Evolutionary conservation across 2,888 invertebrate species (phyloP).

Genomic region (Psylliodes chrysocephalus): DNA sequence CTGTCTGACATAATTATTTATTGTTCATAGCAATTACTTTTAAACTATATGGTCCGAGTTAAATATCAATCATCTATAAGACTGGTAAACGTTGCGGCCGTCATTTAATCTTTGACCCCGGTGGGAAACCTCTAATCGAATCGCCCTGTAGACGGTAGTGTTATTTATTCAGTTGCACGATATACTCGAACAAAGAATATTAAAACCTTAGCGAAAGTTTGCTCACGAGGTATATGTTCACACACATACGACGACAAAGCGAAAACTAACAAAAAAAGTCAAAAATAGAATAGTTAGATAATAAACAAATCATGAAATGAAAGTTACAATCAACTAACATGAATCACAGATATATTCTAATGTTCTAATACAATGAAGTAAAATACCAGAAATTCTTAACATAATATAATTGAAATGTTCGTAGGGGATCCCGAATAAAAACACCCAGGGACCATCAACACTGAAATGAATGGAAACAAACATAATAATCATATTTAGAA

Average conservation of each 20-base stretch:
- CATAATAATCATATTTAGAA: no score
- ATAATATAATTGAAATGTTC: no score
- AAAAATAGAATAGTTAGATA: no score
- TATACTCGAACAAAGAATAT: conserved; percentile 22
- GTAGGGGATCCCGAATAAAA: no score
- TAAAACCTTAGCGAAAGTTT: conserved; percentile 21
- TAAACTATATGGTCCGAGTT: background rate
- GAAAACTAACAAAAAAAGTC: no score
- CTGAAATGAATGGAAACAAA: no score
- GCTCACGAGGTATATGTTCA: conserved; percentile 18
- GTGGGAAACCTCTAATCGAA: conserved; percentile 19
- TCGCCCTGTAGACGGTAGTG: conserved; percentile 23
- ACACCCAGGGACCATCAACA: no score
- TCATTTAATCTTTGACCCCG: conserved; percentile 14
- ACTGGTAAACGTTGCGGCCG: background rate
- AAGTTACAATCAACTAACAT: no score
- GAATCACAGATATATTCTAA: no score
- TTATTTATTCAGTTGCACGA: conserved; percentile 30
- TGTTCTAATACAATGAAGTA: no score
- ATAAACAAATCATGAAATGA: no score
- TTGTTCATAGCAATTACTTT: background rate
- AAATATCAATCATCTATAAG: conserved; percentile 7
- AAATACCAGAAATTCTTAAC: no score
- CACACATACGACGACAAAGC: background rate
- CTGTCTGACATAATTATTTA: background rate